Base-by-base conservation (phyloP, 2,888 invertebrate species). In the Apotomis betuletana region DNA sequence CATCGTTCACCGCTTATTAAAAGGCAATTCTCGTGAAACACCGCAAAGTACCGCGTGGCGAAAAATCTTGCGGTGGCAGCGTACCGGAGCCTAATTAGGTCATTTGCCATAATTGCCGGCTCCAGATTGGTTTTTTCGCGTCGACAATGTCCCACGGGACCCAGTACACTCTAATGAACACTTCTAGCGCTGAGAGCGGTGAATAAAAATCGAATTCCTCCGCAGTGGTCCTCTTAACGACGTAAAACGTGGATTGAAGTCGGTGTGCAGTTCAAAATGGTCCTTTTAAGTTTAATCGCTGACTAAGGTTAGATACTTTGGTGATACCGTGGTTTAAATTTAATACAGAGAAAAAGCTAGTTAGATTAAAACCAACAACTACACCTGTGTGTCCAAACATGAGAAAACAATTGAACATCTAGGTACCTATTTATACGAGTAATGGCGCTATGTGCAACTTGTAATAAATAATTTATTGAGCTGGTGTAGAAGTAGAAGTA, bases 51-150 rank as follows among this genome's bases (percentile, higher is more conserved):
- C 77, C 74, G 77, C 77, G 81, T 84, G 84, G 86, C 86, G 87
- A 87, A 87, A 87, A 87, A 85, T 84, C 84, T 83, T 81, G 81
- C 81, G 82, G 82, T 79, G 80, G 79, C 69, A 70, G 81, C 78
- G 79, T 80, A 82, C 80, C 78, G 78, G 77, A 76, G 63, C 82
- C 86, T 88, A 92, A 92, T 92, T 91, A 90, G 87, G 85, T 87
- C 89, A 88, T 92, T 92, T 88, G 87, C 85, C 85, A 90, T 92
- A 92, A 92, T 92, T 90, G 90, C 90, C 81, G 82, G 84, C 85
- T 85, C 87, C 85, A 90, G 90, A 92, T 91, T 90, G 91, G 89
- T 88, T 91, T 92, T 91, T 92, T 92, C 90, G 84, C 89, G 90
- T 88, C 90, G 88, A 86, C 87, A 85, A 81, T 79, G 86, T 88